A percentile compares a stretch with the other conserved stretches of the same genome.
These are phyloP conservation scores for Sigmodon hispidus DNA, from an alignment of 2,113 vertebrate genomes.

Conservation along the genomic window DNA sequence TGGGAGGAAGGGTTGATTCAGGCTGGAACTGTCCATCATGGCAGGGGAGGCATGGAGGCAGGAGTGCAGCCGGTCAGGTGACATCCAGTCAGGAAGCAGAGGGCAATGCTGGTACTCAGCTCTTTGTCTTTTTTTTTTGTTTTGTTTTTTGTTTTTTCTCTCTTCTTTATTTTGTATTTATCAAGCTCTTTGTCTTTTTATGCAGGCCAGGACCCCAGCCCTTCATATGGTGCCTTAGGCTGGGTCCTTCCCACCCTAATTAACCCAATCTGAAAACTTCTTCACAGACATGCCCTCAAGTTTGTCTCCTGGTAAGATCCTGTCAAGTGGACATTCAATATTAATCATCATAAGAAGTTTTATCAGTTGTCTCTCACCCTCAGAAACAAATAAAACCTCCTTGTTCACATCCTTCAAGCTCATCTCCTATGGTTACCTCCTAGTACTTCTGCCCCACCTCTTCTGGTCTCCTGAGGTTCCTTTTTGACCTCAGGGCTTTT, in stretches of 20 bases:
- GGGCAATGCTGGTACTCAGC: background rate
- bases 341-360: background rate
- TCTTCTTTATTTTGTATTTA: no score
- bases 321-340: background rate
- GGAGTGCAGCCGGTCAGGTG: no score
- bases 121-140: no score
- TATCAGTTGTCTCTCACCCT: background rate
- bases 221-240: background rate
- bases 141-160: no score
- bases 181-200: no score
- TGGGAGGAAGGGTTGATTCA: background rate
- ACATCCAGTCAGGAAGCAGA: background rate
- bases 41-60: background rate
- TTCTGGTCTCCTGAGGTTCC: background rate
- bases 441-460: background rate
- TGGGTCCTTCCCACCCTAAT: background rate
- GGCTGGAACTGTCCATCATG: background rate
- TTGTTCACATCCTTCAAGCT: background rate
- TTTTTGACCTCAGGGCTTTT: slow-evolving; percentile 19
- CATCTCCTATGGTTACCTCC: background rate
- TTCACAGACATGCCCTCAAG: background rate
- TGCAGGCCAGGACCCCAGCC: background rate
- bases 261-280: background rate
- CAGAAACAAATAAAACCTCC: background rate
- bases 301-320: background rate